Conservation (phyloP, 2,888 invertebrate genomes). For the Tenthredo notha region DNA sequence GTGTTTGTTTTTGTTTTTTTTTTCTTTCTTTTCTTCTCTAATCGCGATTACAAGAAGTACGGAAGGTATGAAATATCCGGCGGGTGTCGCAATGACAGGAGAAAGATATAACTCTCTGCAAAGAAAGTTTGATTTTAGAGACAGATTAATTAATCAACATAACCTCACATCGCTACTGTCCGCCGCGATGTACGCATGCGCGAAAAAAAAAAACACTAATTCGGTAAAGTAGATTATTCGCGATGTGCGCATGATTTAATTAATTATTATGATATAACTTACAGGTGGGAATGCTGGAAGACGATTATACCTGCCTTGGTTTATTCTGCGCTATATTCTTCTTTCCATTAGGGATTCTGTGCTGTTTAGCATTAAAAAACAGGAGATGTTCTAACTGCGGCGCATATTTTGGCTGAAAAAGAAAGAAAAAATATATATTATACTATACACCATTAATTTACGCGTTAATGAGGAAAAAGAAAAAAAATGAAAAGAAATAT, state of each 20-base stretch:
- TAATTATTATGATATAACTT: slow-evolving; percentile 13
- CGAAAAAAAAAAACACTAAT: no score
- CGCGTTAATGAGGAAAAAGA: no score
- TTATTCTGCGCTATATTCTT: slow-evolving; percentile 91
- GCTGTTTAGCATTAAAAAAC: slow-evolving; percentile 91
- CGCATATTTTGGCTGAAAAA: slow-evolving; percentile 85
- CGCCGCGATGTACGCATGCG: no score
- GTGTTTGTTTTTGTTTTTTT: neutral
- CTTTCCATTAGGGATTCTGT: slow-evolving; percentile 93
- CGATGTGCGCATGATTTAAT: no score
- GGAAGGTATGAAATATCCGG: no score
- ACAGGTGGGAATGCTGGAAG: slow-evolving; percentile 90
- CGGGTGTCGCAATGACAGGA: no score
- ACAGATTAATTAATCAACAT: no score
- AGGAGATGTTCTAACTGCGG: slow-evolving; percentile 93
- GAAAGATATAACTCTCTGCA: no score
- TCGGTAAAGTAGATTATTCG: no score
- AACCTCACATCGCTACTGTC: no score
- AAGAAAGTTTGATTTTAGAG: neutral
- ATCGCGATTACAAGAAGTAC: no score
- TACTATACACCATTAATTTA: neutral
- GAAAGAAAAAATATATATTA: no score
- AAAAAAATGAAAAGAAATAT: neutral
- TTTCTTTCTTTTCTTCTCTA: neutral
- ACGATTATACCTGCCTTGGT: slow-evolving; percentile 92